Percentiles rank a stretch among this genome's conserved stretches.
These are phyloP conservation scores for Orthosia gracilis DNA, from an alignment of 2,888 invertebrate genomes.

Conservation along the genomic window DNA sequence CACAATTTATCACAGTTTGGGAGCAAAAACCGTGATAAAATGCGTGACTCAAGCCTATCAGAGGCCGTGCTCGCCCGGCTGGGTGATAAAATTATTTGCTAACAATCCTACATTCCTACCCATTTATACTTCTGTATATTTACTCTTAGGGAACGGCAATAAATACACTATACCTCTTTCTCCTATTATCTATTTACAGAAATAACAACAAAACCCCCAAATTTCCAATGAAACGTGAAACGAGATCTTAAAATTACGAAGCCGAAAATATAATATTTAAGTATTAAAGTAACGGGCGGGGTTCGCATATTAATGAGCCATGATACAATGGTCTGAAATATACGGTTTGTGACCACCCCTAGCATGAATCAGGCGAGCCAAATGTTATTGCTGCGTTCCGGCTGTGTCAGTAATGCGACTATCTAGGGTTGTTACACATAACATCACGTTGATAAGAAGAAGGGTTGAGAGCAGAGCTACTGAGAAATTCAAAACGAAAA, in stretches of 20 bases:
- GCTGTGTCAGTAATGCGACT: conserved; percentile 55
- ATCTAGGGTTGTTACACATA: conserved; percentile 44
- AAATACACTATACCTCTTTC: background rate
- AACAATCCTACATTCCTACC: background rate
- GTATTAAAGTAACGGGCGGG: conserved; percentile 55
- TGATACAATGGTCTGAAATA: conserved; percentile 56
- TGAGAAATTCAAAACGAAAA: no score
- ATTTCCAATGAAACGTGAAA: conserved; percentile 45
- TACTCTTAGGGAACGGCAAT: background rate
- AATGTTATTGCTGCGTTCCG: conserved; percentile 64
- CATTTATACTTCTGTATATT: background rate
- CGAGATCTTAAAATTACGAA: conserved; percentile 41
- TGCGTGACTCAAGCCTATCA: no score
- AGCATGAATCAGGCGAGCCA: conserved; percentile 68
- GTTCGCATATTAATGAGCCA: conserved; percentile 65
- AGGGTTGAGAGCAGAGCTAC: no score
- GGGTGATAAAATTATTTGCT: background rate
- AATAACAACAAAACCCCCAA: background rate
- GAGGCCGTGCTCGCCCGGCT: no score
- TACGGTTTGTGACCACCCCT: conserved; percentile 62
- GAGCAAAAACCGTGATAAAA: no score
- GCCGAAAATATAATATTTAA: conserved; percentile 57
- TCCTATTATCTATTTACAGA: conserved; percentile 9
- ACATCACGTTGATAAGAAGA: no score
- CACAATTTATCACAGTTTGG: no score